phyloP scores from a whole-genome alignment of 2,888 invertebrate genomes.

The Tortricodes alternella region DNA sequence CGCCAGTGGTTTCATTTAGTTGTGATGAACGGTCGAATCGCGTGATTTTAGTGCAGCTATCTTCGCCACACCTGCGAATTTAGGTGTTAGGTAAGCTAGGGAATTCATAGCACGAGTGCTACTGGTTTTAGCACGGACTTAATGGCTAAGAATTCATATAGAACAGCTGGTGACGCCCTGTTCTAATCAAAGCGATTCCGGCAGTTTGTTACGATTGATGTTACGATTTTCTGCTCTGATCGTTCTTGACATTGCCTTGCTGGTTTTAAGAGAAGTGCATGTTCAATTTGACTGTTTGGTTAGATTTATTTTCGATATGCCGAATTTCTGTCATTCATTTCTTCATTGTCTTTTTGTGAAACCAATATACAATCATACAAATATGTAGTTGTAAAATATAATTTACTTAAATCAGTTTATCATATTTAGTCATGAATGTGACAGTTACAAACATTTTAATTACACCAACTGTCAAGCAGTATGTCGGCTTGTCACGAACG shows the following conservation, averaged over 20 bases:
- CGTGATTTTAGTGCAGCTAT: constrained; percentile 27
- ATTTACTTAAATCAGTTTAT: neutral
- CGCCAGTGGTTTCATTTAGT: constrained; percentile 23
- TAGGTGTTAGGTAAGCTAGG: constrained; percentile 19
- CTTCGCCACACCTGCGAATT: constrained; percentile 29
- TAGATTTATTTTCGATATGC: too few species aligned
- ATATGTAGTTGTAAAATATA: too few species aligned
- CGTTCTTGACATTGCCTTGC: neutral
- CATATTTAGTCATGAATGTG: neutral
- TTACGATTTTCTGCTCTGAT: neutral
- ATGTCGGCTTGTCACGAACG: constrained; percentile 4
- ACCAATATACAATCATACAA: too few species aligned
- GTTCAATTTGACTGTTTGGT: neutral
- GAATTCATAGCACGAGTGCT: constrained; percentile 9
- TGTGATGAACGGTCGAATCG: constrained; percentile 29
- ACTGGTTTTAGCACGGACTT: constrained; percentile 14
- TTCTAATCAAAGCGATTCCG: constrained; percentile 1
- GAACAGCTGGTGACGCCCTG: neutral
- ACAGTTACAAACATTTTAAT: constrained; percentile 7
- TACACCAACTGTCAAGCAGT: constrained; percentile 11
- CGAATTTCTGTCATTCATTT: too few species aligned
- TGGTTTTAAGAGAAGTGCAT: neutral
- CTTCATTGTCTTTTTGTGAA: too few species aligned
- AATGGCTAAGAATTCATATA: constrained; percentile 16
- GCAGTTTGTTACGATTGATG: neutral